Evolutionary conservation across 2,888 invertebrate genomes (phyloP), one percentile per base, ranked within the genome.

Genomic region (Platynereis dumerilii): DNA sequence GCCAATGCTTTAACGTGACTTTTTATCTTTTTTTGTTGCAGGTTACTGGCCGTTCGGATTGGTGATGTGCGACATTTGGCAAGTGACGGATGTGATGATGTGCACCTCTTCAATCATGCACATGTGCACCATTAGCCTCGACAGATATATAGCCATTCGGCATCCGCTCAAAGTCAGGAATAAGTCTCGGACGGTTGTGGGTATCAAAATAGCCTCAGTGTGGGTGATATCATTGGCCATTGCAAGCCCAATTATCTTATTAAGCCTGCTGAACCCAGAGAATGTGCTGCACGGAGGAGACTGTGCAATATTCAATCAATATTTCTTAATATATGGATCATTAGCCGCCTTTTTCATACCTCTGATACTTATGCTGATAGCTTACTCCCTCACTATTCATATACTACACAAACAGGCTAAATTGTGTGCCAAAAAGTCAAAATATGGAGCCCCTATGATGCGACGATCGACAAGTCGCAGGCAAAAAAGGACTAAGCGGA

Each of bases 341-440:
- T 91, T 96, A 77, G 91, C 95, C 76, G 94, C 95, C 75, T 97
- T 97, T 86, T 96, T 96, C 87, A 94, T 97, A 70, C 97, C 97
- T 0, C 87, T 97, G 72, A 88, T 91, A 53, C 95, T 98, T 73
- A 97, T 97, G 96, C 87, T 96, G 79, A 87, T 94, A 67, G 95
- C 96, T n/a, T 97, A 96, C 80, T 91, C 93, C 3, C 87, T 96
- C 74, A 98, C 97, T 0, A 93, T 96, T 22, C 88, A 91, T 65
- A 87, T 96, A 29, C 86, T 97, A 78, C 93, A 94, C 45, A 86
- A 91, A 68, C 94, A 95, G 85, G 80, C 82, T 15, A 75, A 78
- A 55, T 68, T 77, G 66, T 77, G 77, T 62, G 69, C 71, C 5
- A 65, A 64, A 48, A 58, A 64, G 42, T 58, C 58, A 22, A 64